phyloP scores from a whole-genome alignment of 2,113 vertebrate species.

The Ailurus styani region DNA sequence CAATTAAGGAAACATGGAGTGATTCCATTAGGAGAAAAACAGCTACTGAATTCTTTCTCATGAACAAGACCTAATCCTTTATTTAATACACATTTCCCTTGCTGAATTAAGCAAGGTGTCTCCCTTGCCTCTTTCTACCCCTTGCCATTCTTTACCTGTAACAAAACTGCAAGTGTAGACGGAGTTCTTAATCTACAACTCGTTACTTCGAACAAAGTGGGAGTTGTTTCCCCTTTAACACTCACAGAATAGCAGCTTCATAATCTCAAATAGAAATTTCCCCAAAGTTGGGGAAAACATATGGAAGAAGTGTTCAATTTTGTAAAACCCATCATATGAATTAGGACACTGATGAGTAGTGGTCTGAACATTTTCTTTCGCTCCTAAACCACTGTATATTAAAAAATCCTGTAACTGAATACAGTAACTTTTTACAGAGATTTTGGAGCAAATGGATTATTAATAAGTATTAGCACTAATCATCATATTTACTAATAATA shows the following conservation, averaged over 20 bases:
- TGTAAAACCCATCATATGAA: not conserved
- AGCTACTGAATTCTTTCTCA: constrained; percentile 24
- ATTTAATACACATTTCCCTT: not conserved
- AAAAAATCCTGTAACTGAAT: constrained; percentile 27
- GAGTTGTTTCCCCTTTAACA: constrained; percentile 9
- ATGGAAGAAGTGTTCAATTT: not conserved
- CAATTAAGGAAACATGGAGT: constrained; percentile 32
- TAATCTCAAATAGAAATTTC: not conserved
- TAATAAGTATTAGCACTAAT: constrained; percentile 32
- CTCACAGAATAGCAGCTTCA: not conserved
- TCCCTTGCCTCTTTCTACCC: not conserved
- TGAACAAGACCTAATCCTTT: constrained; percentile 21
- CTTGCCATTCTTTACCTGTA: not conserved
- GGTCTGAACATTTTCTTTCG: not conserved
- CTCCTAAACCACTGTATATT: not conserved
- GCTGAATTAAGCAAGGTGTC: not conserved
- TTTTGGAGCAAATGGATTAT: constrained; percentile 3
- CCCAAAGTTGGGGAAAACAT: not conserved
- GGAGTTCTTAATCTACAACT: not conserved
- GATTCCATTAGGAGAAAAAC: not conserved
- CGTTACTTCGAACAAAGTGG: not conserved
- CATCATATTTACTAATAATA: constrained; percentile 6
- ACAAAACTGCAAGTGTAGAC: not conserved
- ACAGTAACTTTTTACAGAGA: not conserved
- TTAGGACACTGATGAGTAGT: not conserved